A percentile compares a stretch with the other conserved stretches of the same genome.
Conservation (phyloP, 2,888 invertebrate genomes). For the Cenopis cana region DNA sequence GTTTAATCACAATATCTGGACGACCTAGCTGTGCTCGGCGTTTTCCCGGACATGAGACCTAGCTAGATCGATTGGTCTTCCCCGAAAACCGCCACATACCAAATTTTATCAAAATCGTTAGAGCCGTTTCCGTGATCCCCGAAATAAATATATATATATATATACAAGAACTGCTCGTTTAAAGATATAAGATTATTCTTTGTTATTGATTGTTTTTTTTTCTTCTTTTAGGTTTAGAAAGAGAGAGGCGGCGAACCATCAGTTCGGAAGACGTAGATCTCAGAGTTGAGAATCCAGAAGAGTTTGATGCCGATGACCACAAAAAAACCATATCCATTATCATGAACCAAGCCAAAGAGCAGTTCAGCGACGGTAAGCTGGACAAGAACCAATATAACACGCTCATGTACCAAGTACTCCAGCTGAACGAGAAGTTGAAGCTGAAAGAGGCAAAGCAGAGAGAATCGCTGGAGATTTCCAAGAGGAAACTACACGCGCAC, state of each 20-base stretch:
- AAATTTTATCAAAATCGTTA: too few species aligned
- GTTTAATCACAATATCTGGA: neutral
- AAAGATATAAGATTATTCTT: too few species aligned
- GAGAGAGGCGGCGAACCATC: slow-evolving; percentile 81
- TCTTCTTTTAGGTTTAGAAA: slow-evolving; percentile 68
- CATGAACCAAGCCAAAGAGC: slow-evolving; percentile 92
- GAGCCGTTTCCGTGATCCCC: too few species aligned
- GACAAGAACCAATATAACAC: slow-evolving; percentile 90
- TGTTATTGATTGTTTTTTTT: slow-evolving; percentile 14
- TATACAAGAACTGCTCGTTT: too few species aligned
- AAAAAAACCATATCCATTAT: slow-evolving; percentile 90
- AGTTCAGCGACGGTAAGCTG: slow-evolving; percentile 90
- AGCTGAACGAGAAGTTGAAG: slow-evolving; percentile 91
- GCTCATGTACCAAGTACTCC: slow-evolving; percentile 90
- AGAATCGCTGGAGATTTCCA: slow-evolving; percentile 86
- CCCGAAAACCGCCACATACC: too few species aligned
- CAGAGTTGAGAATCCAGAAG: slow-evolving; percentile 75
- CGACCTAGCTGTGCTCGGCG: too few species aligned
- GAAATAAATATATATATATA: too few species aligned
- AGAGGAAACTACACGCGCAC: slow-evolving; percentile 73
- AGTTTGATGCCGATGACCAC: slow-evolving; percentile 84
- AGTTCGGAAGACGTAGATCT: slow-evolving; percentile 83
- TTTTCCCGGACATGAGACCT: too few species aligned
- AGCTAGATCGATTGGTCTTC: too few species aligned
- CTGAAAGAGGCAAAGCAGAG: slow-evolving; percentile 90